Conservation (phyloP, 2,888 invertebrate species). For the Glaucopsyche alexis region DNA sequence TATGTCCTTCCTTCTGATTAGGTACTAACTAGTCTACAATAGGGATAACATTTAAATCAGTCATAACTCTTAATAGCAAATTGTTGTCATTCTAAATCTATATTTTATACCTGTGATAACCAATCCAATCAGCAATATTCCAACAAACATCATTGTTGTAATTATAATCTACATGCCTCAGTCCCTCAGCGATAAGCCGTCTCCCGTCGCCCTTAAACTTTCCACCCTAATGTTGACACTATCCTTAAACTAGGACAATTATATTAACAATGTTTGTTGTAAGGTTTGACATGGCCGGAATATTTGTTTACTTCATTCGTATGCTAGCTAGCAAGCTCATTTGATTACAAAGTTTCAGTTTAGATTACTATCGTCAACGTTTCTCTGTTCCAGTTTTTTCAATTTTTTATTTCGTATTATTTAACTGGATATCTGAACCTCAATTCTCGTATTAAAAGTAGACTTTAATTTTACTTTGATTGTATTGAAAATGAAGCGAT, state of each 20-base stretch:
- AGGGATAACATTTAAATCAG: too few species aligned
- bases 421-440: neutral
- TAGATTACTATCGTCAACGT: neutral
- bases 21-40: too few species aligned
- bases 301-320: neutral
- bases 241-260: conserved; percentile 23
- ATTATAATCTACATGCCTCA: conserved; percentile 1
- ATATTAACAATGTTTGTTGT: conserved; percentile 24
- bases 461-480: too few species aligned
- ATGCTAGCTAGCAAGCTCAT: neutral
- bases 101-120: neutral
- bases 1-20: neutral
- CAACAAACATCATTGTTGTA: conserved; percentile 1
- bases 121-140: conserved; percentile 1
- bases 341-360: neutral
- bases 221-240: conserved; percentile 13
- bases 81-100: neutral
- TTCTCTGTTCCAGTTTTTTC: neutral
- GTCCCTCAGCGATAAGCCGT: conserved; percentile 4
- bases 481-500: too few species aligned
- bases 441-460: too few species aligned
- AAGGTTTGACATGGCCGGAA: conserved; percentile 14
- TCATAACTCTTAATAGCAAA: too few species aligned
- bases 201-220: conserved; percentile 17
- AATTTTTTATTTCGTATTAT: neutral